Percentiles rank a stretch among this genome's conserved stretches.
These are phyloP conservation scores for Melangyna quadrimaculata DNA, from an alignment of 2,888 invertebrate species.

Conservation along the genomic window DNA sequence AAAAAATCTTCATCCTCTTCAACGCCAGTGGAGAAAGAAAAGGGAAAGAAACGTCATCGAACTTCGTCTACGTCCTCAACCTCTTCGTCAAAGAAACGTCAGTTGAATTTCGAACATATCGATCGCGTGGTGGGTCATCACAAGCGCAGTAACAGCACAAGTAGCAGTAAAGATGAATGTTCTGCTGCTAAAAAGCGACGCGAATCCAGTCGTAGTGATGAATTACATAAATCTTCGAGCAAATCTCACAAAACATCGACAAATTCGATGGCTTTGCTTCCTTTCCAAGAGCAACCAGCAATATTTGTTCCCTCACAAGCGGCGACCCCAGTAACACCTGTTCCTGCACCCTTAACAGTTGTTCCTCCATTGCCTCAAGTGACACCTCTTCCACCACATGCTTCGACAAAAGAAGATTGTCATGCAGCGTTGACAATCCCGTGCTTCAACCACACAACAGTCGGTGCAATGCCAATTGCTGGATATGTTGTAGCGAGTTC, in stretches of 20 bases:
- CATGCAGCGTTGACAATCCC: slow-evolving; percentile 72
- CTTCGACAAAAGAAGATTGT: slow-evolving; percentile 45
- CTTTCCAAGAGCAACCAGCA: slow-evolving; percentile 45
- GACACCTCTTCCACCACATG: not conserved
- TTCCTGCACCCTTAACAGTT: not conserved
- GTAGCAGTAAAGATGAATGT: slow-evolving; percentile 48
- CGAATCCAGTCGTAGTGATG: slow-evolving; percentile 75
- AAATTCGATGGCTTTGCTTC: slow-evolving; percentile 46
- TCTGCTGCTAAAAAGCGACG: slow-evolving; percentile 73
- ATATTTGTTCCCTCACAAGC: not conserved
- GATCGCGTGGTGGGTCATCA: slow-evolving; percentile 76
- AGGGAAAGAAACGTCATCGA: slow-evolving; percentile 79
- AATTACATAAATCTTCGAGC: slow-evolving; percentile 38
- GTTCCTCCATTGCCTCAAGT: not conserved
- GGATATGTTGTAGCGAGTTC: slow-evolving; percentile 71
- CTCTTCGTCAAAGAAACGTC: slow-evolving; percentile 76
- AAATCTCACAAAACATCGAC: slow-evolving; percentile 29
- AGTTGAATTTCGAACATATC: slow-evolving; percentile 82
- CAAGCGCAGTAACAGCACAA: slow-evolving; percentile 60
- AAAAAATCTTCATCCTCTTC: slow-evolving; percentile 64
- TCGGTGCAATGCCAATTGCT: slow-evolving; percentile 63
- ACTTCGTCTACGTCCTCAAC: slow-evolving; percentile 70
- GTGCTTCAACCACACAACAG: slow-evolving; percentile 69
- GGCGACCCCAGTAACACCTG: not conserved
- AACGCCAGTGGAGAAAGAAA: slow-evolving; percentile 76